phyloP scores from a whole-genome alignment of 2,797 vertebrate genomes.

The Sebastes miniatus region DNA sequence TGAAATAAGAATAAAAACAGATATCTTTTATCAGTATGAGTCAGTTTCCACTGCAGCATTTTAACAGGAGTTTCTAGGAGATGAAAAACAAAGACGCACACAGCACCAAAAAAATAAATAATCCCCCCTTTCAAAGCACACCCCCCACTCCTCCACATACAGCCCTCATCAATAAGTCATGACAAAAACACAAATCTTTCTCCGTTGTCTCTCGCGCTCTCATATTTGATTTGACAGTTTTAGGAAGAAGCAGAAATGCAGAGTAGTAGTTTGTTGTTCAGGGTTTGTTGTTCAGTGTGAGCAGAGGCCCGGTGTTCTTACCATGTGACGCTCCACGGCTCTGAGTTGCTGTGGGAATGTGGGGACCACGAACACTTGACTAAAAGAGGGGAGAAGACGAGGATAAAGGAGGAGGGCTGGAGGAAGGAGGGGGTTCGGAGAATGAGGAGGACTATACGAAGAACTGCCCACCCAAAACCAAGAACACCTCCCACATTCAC shows the following conservation, averaged over 20 bases:
- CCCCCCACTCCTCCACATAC: neutral
- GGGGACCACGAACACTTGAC: constrained; percentile 43
- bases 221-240: neutral
- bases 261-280: neutral
- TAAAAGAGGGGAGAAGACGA: constrained; percentile 53
- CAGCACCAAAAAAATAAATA: constrained; percentile 40
- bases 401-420: constrained; percentile 51
- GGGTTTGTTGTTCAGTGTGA: constrained; percentile 3
- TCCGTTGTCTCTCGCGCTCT: neutral
- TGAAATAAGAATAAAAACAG: neutral
- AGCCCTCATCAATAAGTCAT: constrained; percentile 32
- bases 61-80: neutral
- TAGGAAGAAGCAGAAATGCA: neutral
- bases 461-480: constrained; percentile 36
- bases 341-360: constrained; percentile 57
- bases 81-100: constrained; percentile 44
- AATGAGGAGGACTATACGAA: constrained; percentile 1
- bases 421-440: neutral
- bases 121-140: neutral
- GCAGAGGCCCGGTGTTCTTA: constrained; percentile 62
- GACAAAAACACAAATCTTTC: neutral
- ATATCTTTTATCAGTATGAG: neutral
- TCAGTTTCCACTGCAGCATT: neutral
- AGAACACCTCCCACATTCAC: constrained; percentile 40
- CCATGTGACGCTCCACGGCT: constrained; percentile 64